These are phyloP conservation scores for Baronia brevicornis DNA, from an alignment of 2,888 invertebrate species.

Conservation along the genomic window DNA sequence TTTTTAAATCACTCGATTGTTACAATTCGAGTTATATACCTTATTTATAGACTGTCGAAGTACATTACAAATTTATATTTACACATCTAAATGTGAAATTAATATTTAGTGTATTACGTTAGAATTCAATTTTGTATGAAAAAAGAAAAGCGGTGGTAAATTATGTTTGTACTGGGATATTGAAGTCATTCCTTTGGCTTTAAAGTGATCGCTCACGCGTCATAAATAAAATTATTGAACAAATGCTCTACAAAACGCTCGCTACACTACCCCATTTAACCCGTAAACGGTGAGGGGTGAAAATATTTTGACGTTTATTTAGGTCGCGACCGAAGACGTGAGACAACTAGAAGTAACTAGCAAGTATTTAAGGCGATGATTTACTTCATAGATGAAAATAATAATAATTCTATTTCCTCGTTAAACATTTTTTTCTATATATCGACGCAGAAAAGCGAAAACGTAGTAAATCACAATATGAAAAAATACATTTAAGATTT, in stretches of 20 bases:
- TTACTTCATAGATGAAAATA: too few species aligned
- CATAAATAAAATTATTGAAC: slow-evolving; percentile 67
- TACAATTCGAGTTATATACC: slow-evolving; percentile 48
- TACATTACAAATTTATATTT: slow-evolving; percentile 11
- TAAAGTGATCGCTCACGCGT: slow-evolving; percentile 50
- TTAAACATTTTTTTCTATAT: too few species aligned
- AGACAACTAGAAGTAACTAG: slow-evolving; percentile 24
- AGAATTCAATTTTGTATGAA: slow-evolving; percentile 12
- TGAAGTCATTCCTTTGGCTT: slow-evolving; percentile 35
- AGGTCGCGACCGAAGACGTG: slow-evolving; percentile 13
- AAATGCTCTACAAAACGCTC: slow-evolving; percentile 46
- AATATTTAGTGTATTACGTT: slow-evolving; percentile 9
- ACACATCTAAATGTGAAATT: background rate
- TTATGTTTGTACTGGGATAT: slow-evolving; percentile 12
- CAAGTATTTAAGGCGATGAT: too few species aligned
- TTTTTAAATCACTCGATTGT: slow-evolving; percentile 49
- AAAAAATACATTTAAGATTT: too few species aligned
- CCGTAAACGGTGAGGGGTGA: slow-evolving; percentile 48
- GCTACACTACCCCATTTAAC: slow-evolving; percentile 64
- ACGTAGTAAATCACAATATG: too few species aligned
- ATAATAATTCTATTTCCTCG: too few species aligned
- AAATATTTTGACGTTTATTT: slow-evolving; percentile 65
- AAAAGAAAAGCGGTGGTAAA: slow-evolving; percentile 4
- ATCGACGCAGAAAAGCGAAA: too few species aligned
- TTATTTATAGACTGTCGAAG: slow-evolving; percentile 42